Conservation (phyloP, 2,797 vertebrate genomes). For the Pipistrellus kuhlii region DNA sequence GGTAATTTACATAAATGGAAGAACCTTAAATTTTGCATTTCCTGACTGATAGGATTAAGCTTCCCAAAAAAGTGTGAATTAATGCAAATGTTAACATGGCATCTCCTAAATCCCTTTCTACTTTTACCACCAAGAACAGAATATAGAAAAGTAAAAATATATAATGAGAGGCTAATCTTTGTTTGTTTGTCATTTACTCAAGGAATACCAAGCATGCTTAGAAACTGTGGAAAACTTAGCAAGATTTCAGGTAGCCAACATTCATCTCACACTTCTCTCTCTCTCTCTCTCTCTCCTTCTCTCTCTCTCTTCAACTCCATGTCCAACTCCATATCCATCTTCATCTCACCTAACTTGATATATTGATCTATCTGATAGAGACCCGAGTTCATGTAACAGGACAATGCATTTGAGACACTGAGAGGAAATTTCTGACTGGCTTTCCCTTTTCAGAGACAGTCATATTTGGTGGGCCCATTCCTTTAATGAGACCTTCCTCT, state of each 20-base stretch:
- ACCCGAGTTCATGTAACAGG: not conserved
- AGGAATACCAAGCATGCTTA: slow-evolving; percentile 63
- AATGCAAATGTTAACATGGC: slow-evolving; percentile 82
- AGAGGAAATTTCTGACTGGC: not conserved
- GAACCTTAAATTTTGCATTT: slow-evolving; percentile 78
- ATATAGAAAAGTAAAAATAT: slow-evolving; percentile 83
- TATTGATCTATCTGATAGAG: not conserved
- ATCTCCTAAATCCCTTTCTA: slow-evolving; percentile 82
- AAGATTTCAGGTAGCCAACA: slow-evolving; percentile 63
- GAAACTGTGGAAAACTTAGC: slow-evolving; percentile 52
- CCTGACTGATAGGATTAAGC: slow-evolving; percentile 80
- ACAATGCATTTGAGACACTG: not conserved
- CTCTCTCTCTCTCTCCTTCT: too few species aligned
- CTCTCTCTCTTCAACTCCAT: too few species aligned
- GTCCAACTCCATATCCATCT: not conserved
- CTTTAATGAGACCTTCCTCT: not conserved
- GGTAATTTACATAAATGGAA: slow-evolving; percentile 77
- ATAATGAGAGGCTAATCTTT: slow-evolving; percentile 70
- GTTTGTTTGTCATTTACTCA: slow-evolving; percentile 72
- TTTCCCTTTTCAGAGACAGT: slow-evolving; percentile 13
- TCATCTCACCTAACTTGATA: not conserved
- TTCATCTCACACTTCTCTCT: not conserved
- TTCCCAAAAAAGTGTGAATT: slow-evolving; percentile 82
- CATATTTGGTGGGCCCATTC: not conserved
- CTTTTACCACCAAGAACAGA: slow-evolving; percentile 80